Conservation (phyloP, 2,113 vertebrate genomes). For the Ophiodon elongatus region DNA sequence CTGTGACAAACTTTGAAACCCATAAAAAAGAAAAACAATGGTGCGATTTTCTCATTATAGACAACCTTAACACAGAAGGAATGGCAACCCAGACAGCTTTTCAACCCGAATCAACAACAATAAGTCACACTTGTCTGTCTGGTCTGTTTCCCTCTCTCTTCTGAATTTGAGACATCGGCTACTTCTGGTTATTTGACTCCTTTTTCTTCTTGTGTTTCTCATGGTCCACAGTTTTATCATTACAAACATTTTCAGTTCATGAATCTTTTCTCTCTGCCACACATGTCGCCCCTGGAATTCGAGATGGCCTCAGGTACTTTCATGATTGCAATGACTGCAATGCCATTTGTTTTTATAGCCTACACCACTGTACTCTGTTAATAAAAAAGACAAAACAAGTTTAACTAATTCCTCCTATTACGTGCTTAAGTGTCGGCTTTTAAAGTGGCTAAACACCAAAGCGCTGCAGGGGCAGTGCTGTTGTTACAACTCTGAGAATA, state of each 20-base stretch:
- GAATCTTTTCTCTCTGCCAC: conserved; percentile 7
- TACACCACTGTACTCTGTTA: conserved; percentile 30
- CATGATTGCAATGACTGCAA: conserved; percentile 37
- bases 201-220: conserved; percentile 6
- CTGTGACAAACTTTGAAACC: not conserved
- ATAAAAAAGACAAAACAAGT: conserved; percentile 40
- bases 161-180: not conserved
- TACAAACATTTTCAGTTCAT: not conserved
- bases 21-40: not conserved
- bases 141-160: not conserved
- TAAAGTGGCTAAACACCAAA: conserved; percentile 38
- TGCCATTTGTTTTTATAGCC: conserved; percentile 53
- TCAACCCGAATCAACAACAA: not conserved
- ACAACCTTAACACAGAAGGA: not conserved
- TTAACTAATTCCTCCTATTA: conserved; percentile 52
- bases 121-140: not conserved
- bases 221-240: not conserved
- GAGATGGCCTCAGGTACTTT: conserved; percentile 1
- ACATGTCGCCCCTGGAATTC: conserved; percentile 19
- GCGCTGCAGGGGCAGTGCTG: conserved; percentile 32
- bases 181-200: conserved; percentile 5
- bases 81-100: not conserved
- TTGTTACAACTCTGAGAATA: conserved; percentile 20
- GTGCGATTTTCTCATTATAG: not conserved
- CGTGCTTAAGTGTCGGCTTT: conserved; percentile 46